Conservation (phyloP, 2,888 invertebrate species). For the Sphaerophoria rueppellii region DNA sequence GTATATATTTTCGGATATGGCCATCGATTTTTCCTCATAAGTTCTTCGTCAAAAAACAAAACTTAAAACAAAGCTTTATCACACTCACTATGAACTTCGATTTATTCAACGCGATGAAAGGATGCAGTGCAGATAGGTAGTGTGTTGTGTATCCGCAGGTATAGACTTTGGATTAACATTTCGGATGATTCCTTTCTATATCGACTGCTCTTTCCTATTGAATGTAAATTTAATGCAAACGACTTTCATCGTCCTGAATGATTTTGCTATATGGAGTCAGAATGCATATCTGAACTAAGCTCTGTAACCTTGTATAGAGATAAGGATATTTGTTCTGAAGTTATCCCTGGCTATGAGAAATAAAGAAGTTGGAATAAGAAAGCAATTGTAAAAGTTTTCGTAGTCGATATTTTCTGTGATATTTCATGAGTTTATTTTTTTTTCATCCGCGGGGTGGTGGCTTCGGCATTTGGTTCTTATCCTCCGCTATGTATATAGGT, state of each 20-base stretch:
- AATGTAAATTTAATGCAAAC: conserved; percentile 73
- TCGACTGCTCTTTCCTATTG: conserved; percentile 50
- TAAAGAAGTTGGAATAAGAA: conserved; percentile 5
- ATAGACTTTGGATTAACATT: conserved; percentile 72
- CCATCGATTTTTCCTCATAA: conserved; percentile 70
- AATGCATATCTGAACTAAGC: conserved; percentile 64
- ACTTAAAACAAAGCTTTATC: conserved; percentile 65
- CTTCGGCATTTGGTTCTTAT: conserved; percentile 14
- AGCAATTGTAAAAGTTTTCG: conserved; percentile 54
- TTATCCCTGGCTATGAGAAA: conserved; percentile 52
- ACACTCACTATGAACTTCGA: conserved; percentile 50
- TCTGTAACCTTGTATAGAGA: conserved; percentile 69
- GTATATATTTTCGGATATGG: conserved; percentile 55
- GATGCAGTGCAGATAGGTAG: conserved; percentile 32
- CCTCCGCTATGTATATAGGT: conserved; percentile 46
- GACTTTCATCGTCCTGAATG: conserved; percentile 63
- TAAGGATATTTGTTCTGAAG: conserved; percentile 70
- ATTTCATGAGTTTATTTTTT: conserved; percentile 13
- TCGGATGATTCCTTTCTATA: conserved; percentile 59
- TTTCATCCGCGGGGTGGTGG: conserved; percentile 35
- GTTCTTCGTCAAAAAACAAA: conserved; percentile 68
- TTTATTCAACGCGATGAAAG: conserved; percentile 68
- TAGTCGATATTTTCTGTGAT: conserved; percentile 54
- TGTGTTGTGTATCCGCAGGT: conserved; percentile 31
- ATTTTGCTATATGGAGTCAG: conserved; percentile 42